phyloP scores from a whole-genome alignment of 2,797 vertebrate genomes.

The Loriculus beryllinus region DNA sequence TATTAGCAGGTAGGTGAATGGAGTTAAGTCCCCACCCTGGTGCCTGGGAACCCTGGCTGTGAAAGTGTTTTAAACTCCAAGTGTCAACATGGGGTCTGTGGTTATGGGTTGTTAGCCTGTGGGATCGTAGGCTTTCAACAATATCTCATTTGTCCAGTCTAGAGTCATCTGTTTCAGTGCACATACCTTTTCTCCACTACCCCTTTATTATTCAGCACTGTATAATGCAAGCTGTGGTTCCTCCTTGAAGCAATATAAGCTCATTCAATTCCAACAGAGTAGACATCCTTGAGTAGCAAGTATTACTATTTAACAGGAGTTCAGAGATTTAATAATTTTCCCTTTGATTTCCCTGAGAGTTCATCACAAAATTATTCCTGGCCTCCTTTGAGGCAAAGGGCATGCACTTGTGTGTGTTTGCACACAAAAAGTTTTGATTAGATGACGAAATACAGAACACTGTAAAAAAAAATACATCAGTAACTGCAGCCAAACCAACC shows the following conservation, averaged over 20 bases:
- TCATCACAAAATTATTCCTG: not conserved
- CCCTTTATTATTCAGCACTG: fast-evolving
- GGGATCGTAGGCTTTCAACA: not conserved
- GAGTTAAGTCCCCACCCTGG: not conserved
- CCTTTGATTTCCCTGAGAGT: not conserved
- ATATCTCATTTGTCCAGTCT: not conserved
- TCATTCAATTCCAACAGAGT: not conserved
- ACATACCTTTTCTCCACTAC: not conserved
- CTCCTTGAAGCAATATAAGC: not conserved
- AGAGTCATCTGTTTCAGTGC: not conserved
- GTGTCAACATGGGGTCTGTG: not conserved
- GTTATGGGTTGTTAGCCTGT: not conserved
- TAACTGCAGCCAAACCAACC: not conserved
- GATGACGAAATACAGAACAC: not conserved
- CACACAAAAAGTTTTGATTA: not conserved
- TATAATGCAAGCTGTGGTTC: not conserved
- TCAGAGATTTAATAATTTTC: not conserved
- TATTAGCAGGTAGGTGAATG: not conserved
- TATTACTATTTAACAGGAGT: not conserved
- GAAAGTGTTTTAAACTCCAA: not conserved
- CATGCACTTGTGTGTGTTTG: not conserved
- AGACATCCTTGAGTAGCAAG: not conserved
- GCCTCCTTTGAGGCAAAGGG: not conserved
- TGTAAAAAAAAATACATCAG: not conserved
- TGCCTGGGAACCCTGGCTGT: not conserved